Base-by-base conservation (phyloP, 2,888 invertebrate species). In the Sinodicranocentrus sp. region DNA sequence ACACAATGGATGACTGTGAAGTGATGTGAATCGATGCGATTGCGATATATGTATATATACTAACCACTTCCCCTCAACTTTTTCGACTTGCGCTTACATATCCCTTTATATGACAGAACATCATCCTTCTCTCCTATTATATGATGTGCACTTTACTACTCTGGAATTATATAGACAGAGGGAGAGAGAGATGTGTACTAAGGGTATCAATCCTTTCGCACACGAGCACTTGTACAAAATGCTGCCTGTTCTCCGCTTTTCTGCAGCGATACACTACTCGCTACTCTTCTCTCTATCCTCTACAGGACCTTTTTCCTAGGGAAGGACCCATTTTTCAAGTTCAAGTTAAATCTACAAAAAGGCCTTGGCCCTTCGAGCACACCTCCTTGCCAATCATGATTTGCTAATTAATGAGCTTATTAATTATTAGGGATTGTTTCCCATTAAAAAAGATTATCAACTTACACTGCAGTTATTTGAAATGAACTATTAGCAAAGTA, bases 301-400 rank as follows among this genome's bases (percentile, higher is more conserved):
- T 48, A 43, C 23, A 43, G 52, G 25, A 52, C 70, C 15, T 23
- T 70, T 13, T n/a, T n/a, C 13, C 13, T 48, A 48, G 48, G 1
- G 59, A 67, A 67, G 68, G 77, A 78, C 61, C 48, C 25, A 39
- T 68, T 78, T 33, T 70, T 78, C 78, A 78, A 78, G 78, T 78
- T 78, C 78, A 78, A 78, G 78, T 78, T 78, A 78, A 78, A 59
- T 28, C 61, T 26, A 57, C 28, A 8, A 33, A 57, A 57, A 48
- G 61, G 21, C 78, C 78, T 78, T 78, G 78, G 78, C 78, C 78
- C 70, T 70, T 48, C 48, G 2, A n/a, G 15, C n/a, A 10, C 48
- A 10, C n/a, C 48, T 48, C n/a, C 48, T 48, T 48, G n/a, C 15
- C n/a, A 48, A 48, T 48, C 2, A 48, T n/a, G 10, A 48, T 48